Evolutionary conservation across 2,113 vertebrate genomes (phyloP).

Genomic region (Indri indri): DNA sequence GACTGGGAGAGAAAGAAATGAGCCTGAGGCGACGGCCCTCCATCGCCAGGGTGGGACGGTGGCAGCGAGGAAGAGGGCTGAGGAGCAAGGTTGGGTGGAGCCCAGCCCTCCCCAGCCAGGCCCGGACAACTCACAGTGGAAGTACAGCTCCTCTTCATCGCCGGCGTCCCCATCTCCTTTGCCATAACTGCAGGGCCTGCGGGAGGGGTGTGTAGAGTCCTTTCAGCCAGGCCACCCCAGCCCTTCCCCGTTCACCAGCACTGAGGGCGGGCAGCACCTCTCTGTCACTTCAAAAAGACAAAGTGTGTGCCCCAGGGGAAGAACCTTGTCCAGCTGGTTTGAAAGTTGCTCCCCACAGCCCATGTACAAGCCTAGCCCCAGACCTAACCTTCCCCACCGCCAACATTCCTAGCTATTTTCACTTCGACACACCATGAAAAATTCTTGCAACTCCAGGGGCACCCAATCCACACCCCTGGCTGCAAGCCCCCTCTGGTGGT

Average conservation of each 20-base stretch:
- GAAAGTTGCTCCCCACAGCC: background rate
- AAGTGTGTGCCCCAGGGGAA: background rate
- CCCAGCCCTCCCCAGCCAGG: background rate
- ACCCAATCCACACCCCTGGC: background rate
- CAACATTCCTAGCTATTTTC: background rate
- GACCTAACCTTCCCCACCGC: background rate
- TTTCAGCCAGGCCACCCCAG: background rate
- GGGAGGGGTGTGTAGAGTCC: background rate
- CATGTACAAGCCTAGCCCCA: background rate
- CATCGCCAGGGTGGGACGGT: accelerated
- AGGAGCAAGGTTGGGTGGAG: background rate
- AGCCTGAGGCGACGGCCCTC: background rate
- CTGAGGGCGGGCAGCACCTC: background rate
- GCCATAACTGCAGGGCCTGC: conserved; percentile 72
- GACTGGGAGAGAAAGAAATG: conserved; percentile 82
- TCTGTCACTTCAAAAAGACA: background rate
- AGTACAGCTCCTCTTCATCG: conserved; percentile 77
- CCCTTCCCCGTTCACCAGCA: background rate
- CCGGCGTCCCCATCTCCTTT: conserved; percentile 65
- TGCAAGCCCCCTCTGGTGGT: background rate
- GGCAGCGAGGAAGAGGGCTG: background rate
- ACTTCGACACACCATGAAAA: background rate
- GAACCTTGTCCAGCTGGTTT: background rate
- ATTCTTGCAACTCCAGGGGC: background rate
- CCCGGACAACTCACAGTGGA: conserved; percentile 74